Percentiles rank a stretch among this genome's conserved stretches.
Conservation (phyloP, 2,888 invertebrate genomes). For the Eulithis prunata region DNA sequence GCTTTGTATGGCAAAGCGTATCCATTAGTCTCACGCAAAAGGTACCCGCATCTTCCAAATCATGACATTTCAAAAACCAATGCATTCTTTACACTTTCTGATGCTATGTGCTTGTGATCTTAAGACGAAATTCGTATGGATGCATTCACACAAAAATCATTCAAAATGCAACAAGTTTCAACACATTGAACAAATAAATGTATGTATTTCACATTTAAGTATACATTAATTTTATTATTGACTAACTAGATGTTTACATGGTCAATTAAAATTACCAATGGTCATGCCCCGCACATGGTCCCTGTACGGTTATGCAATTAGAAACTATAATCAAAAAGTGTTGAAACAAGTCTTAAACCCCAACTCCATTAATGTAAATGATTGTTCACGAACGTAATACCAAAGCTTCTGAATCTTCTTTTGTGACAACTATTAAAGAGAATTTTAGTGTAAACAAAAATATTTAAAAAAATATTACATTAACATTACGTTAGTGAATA, state of each 20-base stretch:
- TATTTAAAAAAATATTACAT: neutral
- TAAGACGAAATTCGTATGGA: neutral
- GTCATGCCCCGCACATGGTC: too few species aligned
- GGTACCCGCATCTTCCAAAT: conserved; percentile 1
- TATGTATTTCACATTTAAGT: too few species aligned
- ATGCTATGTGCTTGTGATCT: neutral
- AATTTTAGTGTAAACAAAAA: neutral
- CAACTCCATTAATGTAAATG: neutral
- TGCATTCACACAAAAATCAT: conserved; percentile 8
- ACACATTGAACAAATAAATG: neutral
- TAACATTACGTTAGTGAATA: neutral
- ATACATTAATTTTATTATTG: too few species aligned
- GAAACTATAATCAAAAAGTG: neutral
- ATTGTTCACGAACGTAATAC: too few species aligned
- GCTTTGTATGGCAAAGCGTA: conserved; percentile 7
- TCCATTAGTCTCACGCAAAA: conserved; percentile 19
- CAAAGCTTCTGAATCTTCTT: too few species aligned
- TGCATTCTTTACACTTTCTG: neutral
- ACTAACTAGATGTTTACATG: too few species aligned
- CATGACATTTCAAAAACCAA: neutral
- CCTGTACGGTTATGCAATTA: too few species aligned
- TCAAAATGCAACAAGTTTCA: conserved; percentile 8
- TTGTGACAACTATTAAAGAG: too few species aligned
- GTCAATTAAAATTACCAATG: too few species aligned
- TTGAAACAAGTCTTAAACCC: neutral